phyloP scores from a whole-genome alignment of 1,140 invertebrate species.

The Palaemon carinicauda region DNA sequence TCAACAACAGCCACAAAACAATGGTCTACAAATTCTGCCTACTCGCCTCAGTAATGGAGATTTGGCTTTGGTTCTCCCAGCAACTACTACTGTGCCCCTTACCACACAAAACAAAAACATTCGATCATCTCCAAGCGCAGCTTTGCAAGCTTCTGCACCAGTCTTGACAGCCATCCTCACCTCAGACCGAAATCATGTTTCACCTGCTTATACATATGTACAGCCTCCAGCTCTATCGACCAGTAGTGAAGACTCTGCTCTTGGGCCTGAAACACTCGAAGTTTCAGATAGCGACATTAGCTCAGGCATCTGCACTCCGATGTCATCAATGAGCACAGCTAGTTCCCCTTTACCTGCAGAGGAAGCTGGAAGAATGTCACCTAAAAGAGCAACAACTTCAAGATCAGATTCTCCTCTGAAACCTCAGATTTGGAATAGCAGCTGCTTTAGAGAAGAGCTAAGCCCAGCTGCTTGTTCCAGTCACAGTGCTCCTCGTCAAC shows the following conservation, averaged over 20 bases:
- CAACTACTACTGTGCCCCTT: background rate
- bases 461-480: background rate
- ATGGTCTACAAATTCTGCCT: background rate
- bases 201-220: background rate
- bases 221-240: conserved; percentile 39
- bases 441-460: conserved; percentile 32
- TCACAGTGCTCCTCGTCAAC: background rate
- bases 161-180: conserved; percentile 36
- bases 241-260: conserved; percentile 38
- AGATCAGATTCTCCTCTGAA: background rate
- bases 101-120: background rate
- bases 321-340: conserved; percentile 33
- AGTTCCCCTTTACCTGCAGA: conserved; percentile 24
- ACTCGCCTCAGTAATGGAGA: conserved; percentile 60
- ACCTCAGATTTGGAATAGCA: conserved; percentile 24
- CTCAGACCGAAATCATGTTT: background rate
- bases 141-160: conserved; percentile 36
- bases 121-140: conserved; percentile 12
- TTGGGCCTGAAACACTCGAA: conserved; percentile 19
- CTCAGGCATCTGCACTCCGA: conserved; percentile 28
- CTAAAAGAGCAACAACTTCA: background rate
- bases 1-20: background rate
- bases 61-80: conserved; percentile 73
- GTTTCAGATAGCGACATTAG: conserved; percentile 44
- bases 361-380: conserved; percentile 11